phyloP scores from a whole-genome alignment of 1,140 invertebrate species.

The Zophobas atratus region DNA sequence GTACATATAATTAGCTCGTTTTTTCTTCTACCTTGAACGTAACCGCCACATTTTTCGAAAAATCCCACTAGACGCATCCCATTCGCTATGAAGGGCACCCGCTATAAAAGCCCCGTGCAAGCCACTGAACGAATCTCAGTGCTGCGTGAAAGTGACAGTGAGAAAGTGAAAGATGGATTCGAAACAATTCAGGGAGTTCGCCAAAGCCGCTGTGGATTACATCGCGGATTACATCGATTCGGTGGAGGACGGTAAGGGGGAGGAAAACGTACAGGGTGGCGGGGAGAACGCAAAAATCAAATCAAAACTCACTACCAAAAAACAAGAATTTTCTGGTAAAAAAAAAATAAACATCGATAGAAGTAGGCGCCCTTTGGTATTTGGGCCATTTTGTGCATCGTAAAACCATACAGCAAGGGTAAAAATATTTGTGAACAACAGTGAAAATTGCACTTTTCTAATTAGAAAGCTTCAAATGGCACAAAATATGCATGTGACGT shows the following conservation, averaged over 20 bases:
- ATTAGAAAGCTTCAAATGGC: too few relatives aligned
- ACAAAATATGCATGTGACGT: too few relatives aligned
- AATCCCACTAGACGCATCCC: conserved; percentile 20
- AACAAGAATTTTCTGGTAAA: too few relatives aligned
- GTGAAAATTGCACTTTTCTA: too few relatives aligned
- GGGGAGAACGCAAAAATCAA: too few relatives aligned
- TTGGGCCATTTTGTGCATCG: too few relatives aligned
- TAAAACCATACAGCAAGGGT: too few relatives aligned
- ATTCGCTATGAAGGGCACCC: neutral
- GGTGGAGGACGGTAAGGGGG: conserved; percentile 77
- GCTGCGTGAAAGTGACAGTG: conserved; percentile 43
- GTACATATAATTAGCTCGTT: neutral
- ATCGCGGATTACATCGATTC: conserved; percentile 86
- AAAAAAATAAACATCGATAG: too few relatives aligned
- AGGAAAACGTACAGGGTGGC: neutral
- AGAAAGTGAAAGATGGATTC: conserved; percentile 74
- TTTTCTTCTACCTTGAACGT: conserved; percentile 15
- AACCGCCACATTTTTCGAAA: neutral
- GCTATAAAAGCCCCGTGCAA: conserved; percentile 31
- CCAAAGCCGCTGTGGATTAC: conserved; percentile 82
- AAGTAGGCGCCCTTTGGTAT: too few relatives aligned
- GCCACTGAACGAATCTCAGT: conserved; percentile 23
- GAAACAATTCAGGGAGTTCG: conserved; percentile 81
- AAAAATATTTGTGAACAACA: too few relatives aligned
- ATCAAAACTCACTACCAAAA: too few relatives aligned